Evolutionary conservation across 2,797 vertebrate species (phyloP).

Genomic region (Nasua narica): DNA sequence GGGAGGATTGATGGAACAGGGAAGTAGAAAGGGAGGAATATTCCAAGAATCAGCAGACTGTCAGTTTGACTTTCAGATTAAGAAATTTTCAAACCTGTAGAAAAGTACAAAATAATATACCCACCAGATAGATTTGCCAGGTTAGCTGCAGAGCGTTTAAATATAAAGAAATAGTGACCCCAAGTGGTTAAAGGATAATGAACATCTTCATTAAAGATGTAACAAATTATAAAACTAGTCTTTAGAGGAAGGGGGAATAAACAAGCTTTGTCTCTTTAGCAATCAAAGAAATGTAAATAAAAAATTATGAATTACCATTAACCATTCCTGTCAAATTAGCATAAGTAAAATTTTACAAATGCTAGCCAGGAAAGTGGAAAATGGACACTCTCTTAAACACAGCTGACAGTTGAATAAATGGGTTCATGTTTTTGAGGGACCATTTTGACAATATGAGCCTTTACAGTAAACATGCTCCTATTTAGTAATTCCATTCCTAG

Average conservation of each 20-base stretch:
- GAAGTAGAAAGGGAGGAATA: background rate
- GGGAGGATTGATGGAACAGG: background rate
- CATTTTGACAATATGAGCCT: background rate
- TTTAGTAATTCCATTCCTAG: background rate
- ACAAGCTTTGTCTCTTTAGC: background rate
- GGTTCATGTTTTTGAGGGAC: background rate
- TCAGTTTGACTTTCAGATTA: slow-evolving; percentile 16
- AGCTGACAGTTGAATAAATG: background rate
- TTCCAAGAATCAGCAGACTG: background rate
- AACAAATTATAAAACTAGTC: background rate
- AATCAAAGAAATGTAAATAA: slow-evolving; percentile 20
- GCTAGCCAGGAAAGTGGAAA: background rate
- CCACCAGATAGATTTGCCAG: background rate
- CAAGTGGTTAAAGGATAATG: slow-evolving; percentile 63
- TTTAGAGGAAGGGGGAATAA: background rate
- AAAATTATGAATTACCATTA: slow-evolving; percentile 19
- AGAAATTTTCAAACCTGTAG: background rate
- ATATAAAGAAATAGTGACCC: slow-evolving; percentile 70
- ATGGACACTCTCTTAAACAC: background rate
- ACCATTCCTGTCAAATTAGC: background rate
- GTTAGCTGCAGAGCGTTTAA: slow-evolving; percentile 12
- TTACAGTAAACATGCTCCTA: background rate
- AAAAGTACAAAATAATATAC: background rate
- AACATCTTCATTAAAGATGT: slow-evolving; percentile 19
- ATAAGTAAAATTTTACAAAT: background rate